Base-by-base conservation (phyloP, 2,888 invertebrate genomes). In the Zygothrica quintamaculata region DNA sequence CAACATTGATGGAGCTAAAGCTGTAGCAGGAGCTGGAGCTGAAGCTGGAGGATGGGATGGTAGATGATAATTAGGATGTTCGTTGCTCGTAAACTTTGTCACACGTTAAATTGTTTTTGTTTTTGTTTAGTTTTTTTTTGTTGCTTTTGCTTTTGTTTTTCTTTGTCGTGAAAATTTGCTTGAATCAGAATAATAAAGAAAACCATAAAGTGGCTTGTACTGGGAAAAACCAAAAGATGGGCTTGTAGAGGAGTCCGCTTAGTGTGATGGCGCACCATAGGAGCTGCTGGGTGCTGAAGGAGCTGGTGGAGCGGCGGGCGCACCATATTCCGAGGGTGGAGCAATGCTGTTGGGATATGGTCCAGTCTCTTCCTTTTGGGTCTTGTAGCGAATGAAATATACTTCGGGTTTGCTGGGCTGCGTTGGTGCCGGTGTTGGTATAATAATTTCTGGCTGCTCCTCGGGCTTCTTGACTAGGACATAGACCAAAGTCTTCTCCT, bases 321-420 rank as follows among this genome's bases (percentile, higher is more conserved):
- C 89, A 62, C 91, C 91, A 74, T 90, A 91, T 37, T 91, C 91
- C 12, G 89, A 82, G 2, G 88, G 80, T 40, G 91, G 90, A 15
- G 89, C 80, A 78, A 91, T 89, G 60, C 90, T 90, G 64, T 90
- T 90, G 44, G 91, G 90, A 70, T 91, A 91, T 29, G 90, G 90
- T 8, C 90, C 90, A 42, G 88, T 77, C 64, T 91, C 91, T 72
- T 91, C 91, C 79, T 91, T 91, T 73, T 94, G 94, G 56, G 95
- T 95, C 92, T 95, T 95, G 92, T 95, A 95, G 85, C 94, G 93
- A 89, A 95, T 95, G 91, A 95, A 95, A 92, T 94, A 95, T 36
- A 95, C 95, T 91, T 95, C 95, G 12, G 95, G 95, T 89, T 95
- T 95, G 92, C 94, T 94, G 55, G 95, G 95, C 87, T 94, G 94